phyloP scores from a whole-genome alignment of 2,797 vertebrate genomes.

The Phoebastria nigripes region DNA sequence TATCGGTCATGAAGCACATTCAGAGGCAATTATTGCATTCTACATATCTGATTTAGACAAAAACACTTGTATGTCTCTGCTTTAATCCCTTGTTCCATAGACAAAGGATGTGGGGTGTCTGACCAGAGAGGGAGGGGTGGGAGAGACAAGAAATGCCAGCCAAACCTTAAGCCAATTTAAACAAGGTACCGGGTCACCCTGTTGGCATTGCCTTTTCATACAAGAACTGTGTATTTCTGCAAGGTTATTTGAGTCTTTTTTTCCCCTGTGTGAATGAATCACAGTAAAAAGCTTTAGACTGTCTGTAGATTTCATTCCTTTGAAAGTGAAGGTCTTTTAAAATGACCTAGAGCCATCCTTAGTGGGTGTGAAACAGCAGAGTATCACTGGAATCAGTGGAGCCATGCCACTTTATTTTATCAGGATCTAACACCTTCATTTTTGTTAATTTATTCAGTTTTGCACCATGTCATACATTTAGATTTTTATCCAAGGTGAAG shows the following conservation, averaged over 20 bases:
- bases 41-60: constrained; percentile 4
- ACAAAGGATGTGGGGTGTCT: background rate
- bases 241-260: background rate
- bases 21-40: constrained; percentile 14
- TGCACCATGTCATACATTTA: background rate
- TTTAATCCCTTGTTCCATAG: background rate
- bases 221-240: background rate
- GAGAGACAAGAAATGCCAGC: background rate
- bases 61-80: background rate
- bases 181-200: background rate
- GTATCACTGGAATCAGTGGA: background rate
- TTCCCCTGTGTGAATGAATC: background rate
- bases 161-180: background rate
- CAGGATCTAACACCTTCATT: background rate
- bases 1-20: constrained; percentile 10
- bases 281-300: background rate
- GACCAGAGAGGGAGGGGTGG: background rate
- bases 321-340: background rate
- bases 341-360: background rate
- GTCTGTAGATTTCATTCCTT: background rate
- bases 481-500: background rate
- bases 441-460: background rate
- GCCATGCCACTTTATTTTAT: background rate
- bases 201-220: background rate
- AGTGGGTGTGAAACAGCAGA: background rate